Base-by-base conservation (phyloP, 2,113 vertebrate genomes). In the Macaca mulatta region DNA sequence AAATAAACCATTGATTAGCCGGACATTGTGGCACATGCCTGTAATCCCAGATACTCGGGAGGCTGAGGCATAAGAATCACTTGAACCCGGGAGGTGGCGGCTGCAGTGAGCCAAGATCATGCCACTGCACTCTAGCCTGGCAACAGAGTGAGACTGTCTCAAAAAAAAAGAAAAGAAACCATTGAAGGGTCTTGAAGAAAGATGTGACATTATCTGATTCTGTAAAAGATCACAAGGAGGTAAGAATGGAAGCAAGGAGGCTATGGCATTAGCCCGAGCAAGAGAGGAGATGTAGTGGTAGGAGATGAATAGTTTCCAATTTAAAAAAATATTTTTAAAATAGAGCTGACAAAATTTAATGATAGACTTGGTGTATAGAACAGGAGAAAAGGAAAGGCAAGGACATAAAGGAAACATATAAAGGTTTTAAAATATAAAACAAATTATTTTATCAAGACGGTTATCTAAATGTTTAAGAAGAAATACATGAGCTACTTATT, bases 261-360 rank as follows among this genome's bases (percentile, higher is more conserved):
- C 59, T 48, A n/a, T 11, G 55, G 14, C 11, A n/a, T 45, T 8
- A 43, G 18, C 38, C 52, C 35, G 25, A 32, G 38, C 6, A 55
- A 0, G 1, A 79, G 48, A 61, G 23, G 10, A 59, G 35, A 7
- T 35, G 20, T 6, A 27, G 23, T 8, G 59, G 25, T n/a, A 90
- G 12, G 7, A 43, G 7, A 55, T 38, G 3, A 79, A 8, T 32
- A 48, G 30, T 59, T n/a, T 83, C 9, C 25, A 48, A 69, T 20
- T 85, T 32, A 79, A 70, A 86, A 64, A 83, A 92, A 70, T 20
- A 75, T 78, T 79, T 90, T 84, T 83, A 16, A 87, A 90, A 93
- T 45, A 86, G 40, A 94, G 40, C 35, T 93, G 78, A 94, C 32
- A 74, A 78, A 64, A 95, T 50, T 69, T 78, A 67, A 94, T 55